Evolutionary conservation across 1,140 invertebrate genomes (phyloP), one percentile per base, ranked within the genome.

Genomic region (Physella acuta): DNA sequence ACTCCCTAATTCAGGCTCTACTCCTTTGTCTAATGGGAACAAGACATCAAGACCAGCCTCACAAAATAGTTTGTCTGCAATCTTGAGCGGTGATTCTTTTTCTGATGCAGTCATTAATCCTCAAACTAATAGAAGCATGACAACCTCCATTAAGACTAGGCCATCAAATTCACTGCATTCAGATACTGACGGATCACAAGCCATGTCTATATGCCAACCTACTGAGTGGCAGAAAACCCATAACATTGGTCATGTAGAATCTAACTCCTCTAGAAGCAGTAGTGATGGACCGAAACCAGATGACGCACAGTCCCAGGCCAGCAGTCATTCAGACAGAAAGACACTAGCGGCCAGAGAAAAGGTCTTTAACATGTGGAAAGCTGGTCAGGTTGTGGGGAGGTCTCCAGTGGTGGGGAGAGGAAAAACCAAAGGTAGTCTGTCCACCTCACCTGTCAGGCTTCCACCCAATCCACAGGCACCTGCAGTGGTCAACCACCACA

Each of bases 351-450:
- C 58, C 5, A 4, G 58, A 28, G 30, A 60, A 20, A 60, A 60
- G 33, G 58, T 60, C 3, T 60, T 31, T 34, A 5, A 14, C 24
- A 30, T 60, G 58, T 60, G 58, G 58, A 60, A 28, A 60, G 58
- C 58, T 30, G 58, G 58, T 20, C 58, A 60, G 30, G 58, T 60
- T 30, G 58, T 60, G 4, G 58, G 58, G 14, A 28, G 58, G 24
- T 17, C 58, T 60, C 58, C 58, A 60, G 33, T 8, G 3, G 14
- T 14, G 30, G 58, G 26, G 3, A 60, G 28, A 34, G 28, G 14
- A 4, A 28, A 34, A 33, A 34, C 11, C 11, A 60, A 33, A 60
- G n/a, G n/a, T n/a, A n/a, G n/a, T n/a, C n/a, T n/a, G n/a, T n/a
- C n/a, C n/a, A 11, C 17, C 11, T 4, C 58, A 11, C 11, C 58